Base-by-base conservation (phyloP, 2,797 vertebrate species). In the Thaleichthys pacificus region DNA sequence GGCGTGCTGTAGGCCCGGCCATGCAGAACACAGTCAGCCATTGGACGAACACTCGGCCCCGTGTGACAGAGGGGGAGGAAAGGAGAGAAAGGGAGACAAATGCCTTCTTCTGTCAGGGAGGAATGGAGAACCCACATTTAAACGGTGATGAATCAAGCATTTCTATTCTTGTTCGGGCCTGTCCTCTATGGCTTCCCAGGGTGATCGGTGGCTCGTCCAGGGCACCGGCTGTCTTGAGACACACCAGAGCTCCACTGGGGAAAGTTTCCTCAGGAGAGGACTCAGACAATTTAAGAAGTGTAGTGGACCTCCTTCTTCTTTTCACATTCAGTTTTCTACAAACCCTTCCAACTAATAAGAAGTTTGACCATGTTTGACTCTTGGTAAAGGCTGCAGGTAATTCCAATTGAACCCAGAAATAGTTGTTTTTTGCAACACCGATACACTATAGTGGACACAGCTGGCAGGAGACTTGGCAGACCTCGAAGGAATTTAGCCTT, bases 391-490 rank as follows among this genome's bases (percentile, higher is more conserved):
- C 87, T 88, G 58, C 70, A 72, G 85, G 82, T 85, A 75, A 82
- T 84, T 84, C 49, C 38, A 64, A 76, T 80, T 86, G 74, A 85
- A 86, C 80, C 84, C 76, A 75, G 57, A 78, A 28, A 12, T 54
- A 80, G 67, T 62, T 68, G 65, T 76, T 71, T 78, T 32, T 42
- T 8, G 38, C 38, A 49, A 32, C 38, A 42, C 38, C 5, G 73
- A 65, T 12, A 72, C 79, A 82, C 84, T 80, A 56, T 66, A 85
- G 82, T 84, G 76, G 80, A 66, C 78, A 78, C 80, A 51, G 69
- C 88, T 85, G 21, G 15, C 81, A 88, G 83, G 82, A 88, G 86
- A 86, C 84, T 83, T 83, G 84, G 77, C 76, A 86, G 85, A 89
- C 84, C 85, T 84, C 83, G 85, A 84, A 89, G 88, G 81, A 62